Conservation (phyloP, 2,888 invertebrate genomes). For the Drosophila paracracens region DNA sequence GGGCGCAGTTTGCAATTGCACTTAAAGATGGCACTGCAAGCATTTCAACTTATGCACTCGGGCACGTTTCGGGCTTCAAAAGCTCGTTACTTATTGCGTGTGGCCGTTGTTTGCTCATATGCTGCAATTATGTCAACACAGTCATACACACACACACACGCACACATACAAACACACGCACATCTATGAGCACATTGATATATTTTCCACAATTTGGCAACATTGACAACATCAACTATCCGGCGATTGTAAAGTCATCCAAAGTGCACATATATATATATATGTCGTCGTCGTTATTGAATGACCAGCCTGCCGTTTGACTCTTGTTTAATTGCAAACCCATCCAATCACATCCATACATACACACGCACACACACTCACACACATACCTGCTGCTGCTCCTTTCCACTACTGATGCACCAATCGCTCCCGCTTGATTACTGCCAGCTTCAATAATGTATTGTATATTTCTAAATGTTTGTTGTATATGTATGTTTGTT, state of each 20-base stretch:
- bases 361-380: slow-evolving; percentile 7
- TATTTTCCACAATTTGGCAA: slow-evolving; percentile 34
- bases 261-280: slow-evolving; percentile 11
- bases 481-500: slow-evolving; percentile 4
- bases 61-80: slow-evolving; percentile 65
- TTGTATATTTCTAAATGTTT: slow-evolving; percentile 61
- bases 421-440: slow-evolving; percentile 18
- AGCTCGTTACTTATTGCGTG: slow-evolving; percentile 55
- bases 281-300: slow-evolving; percentile 40
- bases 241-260: slow-evolving; percentile 23
- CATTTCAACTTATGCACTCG: slow-evolving; percentile 50
- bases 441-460: slow-evolving; percentile 45
- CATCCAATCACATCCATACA: slow-evolving; percentile 1
- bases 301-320: slow-evolving; percentile 18
- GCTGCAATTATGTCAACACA: slow-evolving; percentile 59
- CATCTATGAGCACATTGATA: slow-evolving; percentile 5
- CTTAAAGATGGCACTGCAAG: slow-evolving; percentile 52
- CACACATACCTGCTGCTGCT: neutral
- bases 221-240: slow-evolving; percentile 65
- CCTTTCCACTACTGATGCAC: neutral
- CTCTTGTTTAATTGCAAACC: slow-evolving; percentile 48
- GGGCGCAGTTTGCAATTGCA: slow-evolving; percentile 54
- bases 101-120: slow-evolving; percentile 58
- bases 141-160: slow-evolving; percentile 8
- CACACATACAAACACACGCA: neutral